Base-by-base conservation (phyloP, 2,797 vertebrate species). In the Melanotaenia nigrans region DNA sequence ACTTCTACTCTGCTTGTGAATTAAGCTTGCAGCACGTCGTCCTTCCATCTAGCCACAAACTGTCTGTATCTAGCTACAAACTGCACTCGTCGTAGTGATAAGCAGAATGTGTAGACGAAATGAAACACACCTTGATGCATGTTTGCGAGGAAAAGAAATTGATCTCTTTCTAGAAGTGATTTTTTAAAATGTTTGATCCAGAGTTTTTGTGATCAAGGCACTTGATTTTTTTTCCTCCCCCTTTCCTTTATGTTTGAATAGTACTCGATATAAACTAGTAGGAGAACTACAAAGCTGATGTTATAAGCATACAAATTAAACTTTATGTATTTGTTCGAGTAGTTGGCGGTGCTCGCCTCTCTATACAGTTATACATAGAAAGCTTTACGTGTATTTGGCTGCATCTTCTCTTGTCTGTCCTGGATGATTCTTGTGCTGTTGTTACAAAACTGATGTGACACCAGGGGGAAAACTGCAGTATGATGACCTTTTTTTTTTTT, bases 351-450 rank as follows among this genome's bases (percentile, higher is more conserved):
- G 70, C 73, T 84, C 28, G 65, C 82, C 83, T 87, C 84, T 79
- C 63, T 90, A 85, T 86, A 83, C 86, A 85, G 85, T 88, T 93
- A 83, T 90, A 87, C 92, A 93, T 92, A 89, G 88, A 92, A 86
- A 91, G 90, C 92, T 94, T 90, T 92, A 89, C 86, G 89, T 94
- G 89, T 92, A 90, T 87, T 90, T 86, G 89, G 87, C 88, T 87
- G 90, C 90, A 90, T 90, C 89, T 80, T 88, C 72, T 89, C 86
- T 90, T 61, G 83, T 91, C 76, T 89, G 87, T 91, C 80, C 84
- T 90, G 90, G 82, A 90, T 89, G 86, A 90, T 84, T 88, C 83
- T 90, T 87, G 85, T 91, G 79, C 78, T 89, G 62, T 85, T 79
- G 79, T 90, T 92, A 83, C 88, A 90, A 88, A 90, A 85, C 87